Base-by-base conservation (phyloP, 2,113 vertebrate genomes). In the Typhlomys cinereus region DNA sequence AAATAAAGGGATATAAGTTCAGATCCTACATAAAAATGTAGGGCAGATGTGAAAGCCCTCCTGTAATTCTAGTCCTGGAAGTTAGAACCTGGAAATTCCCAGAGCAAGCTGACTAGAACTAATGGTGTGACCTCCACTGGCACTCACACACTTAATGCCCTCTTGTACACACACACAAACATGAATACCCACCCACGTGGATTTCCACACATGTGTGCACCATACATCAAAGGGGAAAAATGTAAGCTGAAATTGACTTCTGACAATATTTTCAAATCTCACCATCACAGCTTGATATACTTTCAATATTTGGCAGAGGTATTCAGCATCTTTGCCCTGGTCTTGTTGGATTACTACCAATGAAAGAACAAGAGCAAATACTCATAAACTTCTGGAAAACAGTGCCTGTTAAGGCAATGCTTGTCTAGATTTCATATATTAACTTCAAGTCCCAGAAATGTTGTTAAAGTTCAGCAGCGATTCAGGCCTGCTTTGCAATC, bases 301-400 rank as follows among this genome's bases (percentile, higher is more conserved):
- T 95, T 76, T 92, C 46, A 95, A 86, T 13, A 91, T 75, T 91
- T 84, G 50, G 18, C 52, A 67, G 52, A 95, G 69, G 46, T 57
- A 89, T 93, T 93, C 80, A 92, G 54, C 25, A 69, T 75, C 80
- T 92, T 92, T 61, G 10, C 88, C 79, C 25, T 8, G 81, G 39
- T 67, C 31, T 89, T 93, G 41, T 92, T 48, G 96, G 85, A 87
- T 75, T 96, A 94, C 71, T 95, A 25, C 83, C 39, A 79, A 15
- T 27, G 39, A 80, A 95, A 92, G 89, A 83, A 85, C 75, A 96
- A 93, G 95, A 88, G 83, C 14, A 92, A 86, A 94, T 76, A 44
- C 20, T 83, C 74, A 54, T 70, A 74, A 85, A 39, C 18, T 71
- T 20, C 64, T 54, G 62, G 11, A 82, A 90, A 95, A 44, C 48